These are phyloP conservation scores for Oscheius onirici DNA, from an alignment of 2,888 invertebrate species.

Conservation along the genomic window DNA sequence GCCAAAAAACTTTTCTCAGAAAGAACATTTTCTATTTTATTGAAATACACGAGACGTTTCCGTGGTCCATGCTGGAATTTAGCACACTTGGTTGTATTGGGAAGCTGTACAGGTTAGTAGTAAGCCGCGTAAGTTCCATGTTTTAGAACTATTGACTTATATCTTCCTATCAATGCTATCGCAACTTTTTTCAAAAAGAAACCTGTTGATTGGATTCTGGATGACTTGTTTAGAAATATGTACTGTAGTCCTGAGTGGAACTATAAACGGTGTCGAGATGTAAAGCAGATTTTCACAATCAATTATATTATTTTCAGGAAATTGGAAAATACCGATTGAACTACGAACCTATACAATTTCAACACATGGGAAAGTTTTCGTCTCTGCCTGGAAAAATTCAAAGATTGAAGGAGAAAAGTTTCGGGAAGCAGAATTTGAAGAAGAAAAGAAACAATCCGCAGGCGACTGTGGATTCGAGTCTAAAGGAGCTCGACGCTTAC, in stretches of 20 bases:
- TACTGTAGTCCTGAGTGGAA: conserved; percentile 14
- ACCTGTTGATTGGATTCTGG: conserved; percentile 18
- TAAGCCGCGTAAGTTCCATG: background rate
- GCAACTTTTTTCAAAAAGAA: conserved; percentile 1
- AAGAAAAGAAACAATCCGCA: conserved; percentile 12
- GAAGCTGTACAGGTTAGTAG: background rate
- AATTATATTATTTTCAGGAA: background rate
- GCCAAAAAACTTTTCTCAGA: background rate
- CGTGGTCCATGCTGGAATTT: conserved; percentile 12
- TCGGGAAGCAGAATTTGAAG: background rate
- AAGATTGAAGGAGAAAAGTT: conserved; percentile 6
- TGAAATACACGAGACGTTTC: background rate
- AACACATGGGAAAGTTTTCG: conserved; percentile 20
- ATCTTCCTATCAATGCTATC: background rate
- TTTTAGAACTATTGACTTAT: background rate
- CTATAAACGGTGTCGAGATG: background rate
- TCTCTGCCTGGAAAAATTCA: conserved; percentile 11
- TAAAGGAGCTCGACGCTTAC: background rate
- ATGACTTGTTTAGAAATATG: conserved; percentile 4
- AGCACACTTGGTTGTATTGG: conserved; percentile 6
- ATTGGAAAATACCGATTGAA: background rate
- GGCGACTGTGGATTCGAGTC: background rate
- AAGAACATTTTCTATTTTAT: conserved; percentile 12
- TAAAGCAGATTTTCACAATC: background rate
- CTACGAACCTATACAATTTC: conserved; percentile 17